Percentiles rank a stretch among this genome's conserved stretches.
phyloP scores from a whole-genome alignment of 2,797 vertebrate genomes.

The Numenius phaeopus region DNA sequence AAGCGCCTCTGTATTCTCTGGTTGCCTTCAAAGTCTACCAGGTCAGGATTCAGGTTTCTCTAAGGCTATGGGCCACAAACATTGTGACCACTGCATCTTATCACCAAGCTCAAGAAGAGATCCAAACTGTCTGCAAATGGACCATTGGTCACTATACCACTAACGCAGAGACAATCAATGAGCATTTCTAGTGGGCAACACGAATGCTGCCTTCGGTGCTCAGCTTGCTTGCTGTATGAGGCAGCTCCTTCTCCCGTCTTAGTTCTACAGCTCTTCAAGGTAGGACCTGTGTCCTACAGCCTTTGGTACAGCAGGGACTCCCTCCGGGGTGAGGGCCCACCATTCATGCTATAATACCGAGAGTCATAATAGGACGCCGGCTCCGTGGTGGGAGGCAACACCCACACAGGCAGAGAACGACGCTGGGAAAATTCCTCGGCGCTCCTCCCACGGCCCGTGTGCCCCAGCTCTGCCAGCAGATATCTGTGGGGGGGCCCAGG shows the following conservation, averaged over 20 bases:
- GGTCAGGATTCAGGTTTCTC: not conserved
- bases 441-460: slow-evolving; percentile 22
- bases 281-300: not conserved
- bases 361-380: not conserved
- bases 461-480: slow-evolving; percentile 30
- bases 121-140: not conserved
- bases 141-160: not conserved
- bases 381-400: not conserved
- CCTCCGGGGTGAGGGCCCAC: not conserved
- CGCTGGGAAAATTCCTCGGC: slow-evolving; percentile 39
- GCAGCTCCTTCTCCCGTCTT: not conserved
- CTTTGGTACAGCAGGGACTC: not conserved
- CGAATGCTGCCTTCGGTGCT: not conserved
- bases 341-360: rapidly evolving
- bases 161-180: rapidly evolving
- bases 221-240: not conserved
- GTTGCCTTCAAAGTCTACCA: not conserved
- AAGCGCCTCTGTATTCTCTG: not conserved
- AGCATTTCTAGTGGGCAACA: not conserved
- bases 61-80: not conserved
- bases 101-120: not conserved
- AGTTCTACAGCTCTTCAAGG: not conserved
- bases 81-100: not conserved
- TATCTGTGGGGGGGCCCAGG: not conserved
- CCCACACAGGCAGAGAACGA: not conserved